These are phyloP conservation scores for Drosophila kepulauana DNA, from an alignment of 1,140 invertebrate species.

Conservation along the genomic window DNA sequence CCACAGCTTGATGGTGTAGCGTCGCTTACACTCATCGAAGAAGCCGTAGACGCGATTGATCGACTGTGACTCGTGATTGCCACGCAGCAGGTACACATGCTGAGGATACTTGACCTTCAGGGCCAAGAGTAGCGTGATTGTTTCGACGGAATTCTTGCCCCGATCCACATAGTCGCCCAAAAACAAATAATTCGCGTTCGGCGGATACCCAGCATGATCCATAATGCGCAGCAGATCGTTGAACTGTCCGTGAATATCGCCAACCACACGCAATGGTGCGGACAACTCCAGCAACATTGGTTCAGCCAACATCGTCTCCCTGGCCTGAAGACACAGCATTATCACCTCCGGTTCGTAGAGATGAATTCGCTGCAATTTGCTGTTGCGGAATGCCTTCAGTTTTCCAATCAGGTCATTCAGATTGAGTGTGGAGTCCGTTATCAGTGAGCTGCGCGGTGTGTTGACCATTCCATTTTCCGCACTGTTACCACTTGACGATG, in stretches of 20 bases:
- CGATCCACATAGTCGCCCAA: slow-evolving; percentile 95
- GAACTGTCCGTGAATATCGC: slow-evolving; percentile 99
- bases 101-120: slow-evolving; percentile 97
- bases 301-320: slow-evolving; percentile 98
- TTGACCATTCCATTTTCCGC: not conserved
- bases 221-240: slow-evolving; percentile 98
- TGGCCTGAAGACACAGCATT: slow-evolving; percentile 89
- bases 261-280: slow-evolving; percentile 98
- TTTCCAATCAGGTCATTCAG: slow-evolving; percentile 28
- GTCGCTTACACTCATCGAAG: slow-evolving; percentile 97
- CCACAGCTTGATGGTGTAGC: slow-evolving; percentile 98
- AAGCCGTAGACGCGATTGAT: slow-evolving; percentile 97
- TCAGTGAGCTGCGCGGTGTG: not conserved
- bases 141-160: slow-evolving; percentile 94
- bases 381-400: slow-evolving; percentile 10
- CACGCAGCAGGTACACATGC: slow-evolving; percentile 93
- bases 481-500: too few species aligned
- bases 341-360: slow-evolving; percentile 30
- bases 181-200: slow-evolving; percentile 99
- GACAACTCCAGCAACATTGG: slow-evolving; percentile 98
- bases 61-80: slow-evolving; percentile 85
- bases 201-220: slow-evolving; percentile 99
- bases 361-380: slow-evolving; percentile 22
- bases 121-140: slow-evolving; percentile 95
- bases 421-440: not conserved